These are phyloP conservation scores for Nycticryphes semicollaris DNA, from an alignment of 2,113 vertebrate species.

Conservation along the genomic window DNA sequence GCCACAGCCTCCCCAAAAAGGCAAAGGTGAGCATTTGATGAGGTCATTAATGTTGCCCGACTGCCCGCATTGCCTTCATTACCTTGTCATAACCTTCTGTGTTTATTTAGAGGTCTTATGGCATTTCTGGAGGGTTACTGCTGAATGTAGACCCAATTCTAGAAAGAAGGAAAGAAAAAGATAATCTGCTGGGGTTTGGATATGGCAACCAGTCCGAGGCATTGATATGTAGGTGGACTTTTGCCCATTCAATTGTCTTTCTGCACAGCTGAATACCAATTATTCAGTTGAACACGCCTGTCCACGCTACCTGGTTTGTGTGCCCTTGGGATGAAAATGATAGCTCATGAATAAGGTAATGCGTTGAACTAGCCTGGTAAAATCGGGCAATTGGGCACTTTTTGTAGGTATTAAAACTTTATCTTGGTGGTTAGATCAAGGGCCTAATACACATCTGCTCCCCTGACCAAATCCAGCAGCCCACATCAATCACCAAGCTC, in stretches of 20 bases:
- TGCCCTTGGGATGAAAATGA: constrained; percentile 2
- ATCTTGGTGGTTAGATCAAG: constrained; percentile 34
- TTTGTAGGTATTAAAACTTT: constrained; percentile 50
- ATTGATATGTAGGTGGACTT: constrained; percentile 42
- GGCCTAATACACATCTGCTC: constrained; percentile 41
- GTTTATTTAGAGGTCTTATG: not conserved
- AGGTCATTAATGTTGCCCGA: not conserved
- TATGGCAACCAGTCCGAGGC: not conserved
- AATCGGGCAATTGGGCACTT: constrained; percentile 41
- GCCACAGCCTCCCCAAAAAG: not conserved
- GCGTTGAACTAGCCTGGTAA: constrained; percentile 54
- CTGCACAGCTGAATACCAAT: constrained; percentile 20
- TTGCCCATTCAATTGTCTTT: constrained; percentile 49
- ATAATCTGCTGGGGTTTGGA: constrained; percentile 16
- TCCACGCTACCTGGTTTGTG: not conserved
- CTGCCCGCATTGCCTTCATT: not conserved
- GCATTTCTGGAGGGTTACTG: not conserved
- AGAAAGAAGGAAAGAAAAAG: constrained; percentile 17
- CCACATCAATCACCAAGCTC: constrained; percentile 1
- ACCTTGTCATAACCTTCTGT: not conserved
- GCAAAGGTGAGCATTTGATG: not conserved
- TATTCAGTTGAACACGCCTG: constrained; percentile 43
- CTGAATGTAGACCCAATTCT: not conserved
- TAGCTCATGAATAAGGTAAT: constrained; percentile 50
- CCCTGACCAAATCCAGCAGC: constrained; percentile 57